Evolutionary conservation across 2,797 vertebrate species (phyloP).

Genomic region (Gephyroberyx darwinii): DNA sequence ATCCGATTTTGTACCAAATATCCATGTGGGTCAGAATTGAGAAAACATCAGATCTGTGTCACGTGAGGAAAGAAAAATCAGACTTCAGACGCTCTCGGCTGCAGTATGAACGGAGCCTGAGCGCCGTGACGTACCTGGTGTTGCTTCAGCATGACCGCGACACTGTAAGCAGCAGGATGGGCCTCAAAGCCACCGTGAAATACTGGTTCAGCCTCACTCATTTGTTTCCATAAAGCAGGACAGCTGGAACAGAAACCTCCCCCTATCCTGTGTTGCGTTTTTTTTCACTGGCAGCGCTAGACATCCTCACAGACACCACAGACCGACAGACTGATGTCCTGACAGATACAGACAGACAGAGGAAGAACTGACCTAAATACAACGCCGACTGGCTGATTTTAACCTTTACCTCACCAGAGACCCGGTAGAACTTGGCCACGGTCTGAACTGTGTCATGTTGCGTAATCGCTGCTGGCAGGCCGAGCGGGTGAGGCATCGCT

Average conservation of each 20-base stretch:
- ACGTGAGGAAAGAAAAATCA: conserved; percentile 8
- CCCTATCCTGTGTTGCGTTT: conserved; percentile 28
- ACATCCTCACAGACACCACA: conserved; percentile 46
- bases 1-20: neutral
- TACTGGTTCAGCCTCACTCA: conserved; percentile 15
- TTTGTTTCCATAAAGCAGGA: conserved; percentile 48
- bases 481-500: conserved; percentile 38
- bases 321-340: conserved; percentile 21
- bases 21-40: neutral
- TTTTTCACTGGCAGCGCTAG: conserved; percentile 43
- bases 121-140: conserved; percentile 9
- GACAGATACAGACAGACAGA: conserved; percentile 45
- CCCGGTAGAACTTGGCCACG: conserved; percentile 31
- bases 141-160: conserved; percentile 37
- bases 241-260: conserved; percentile 49
- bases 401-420: conserved; percentile 49
- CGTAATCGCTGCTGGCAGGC: conserved; percentile 58
- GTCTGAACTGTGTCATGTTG: conserved; percentile 61
- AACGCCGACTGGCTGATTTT: conserved; percentile 36
- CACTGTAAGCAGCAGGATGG: conserved; percentile 35
- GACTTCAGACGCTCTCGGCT: neutral
- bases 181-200: conserved; percentile 53
- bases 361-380: conserved; percentile 51
- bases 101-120: neutral
- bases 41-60: conserved; percentile 15